Conservation (phyloP, 2,797 vertebrate genomes). For the Hippoglossus hippoglossus region DNA sequence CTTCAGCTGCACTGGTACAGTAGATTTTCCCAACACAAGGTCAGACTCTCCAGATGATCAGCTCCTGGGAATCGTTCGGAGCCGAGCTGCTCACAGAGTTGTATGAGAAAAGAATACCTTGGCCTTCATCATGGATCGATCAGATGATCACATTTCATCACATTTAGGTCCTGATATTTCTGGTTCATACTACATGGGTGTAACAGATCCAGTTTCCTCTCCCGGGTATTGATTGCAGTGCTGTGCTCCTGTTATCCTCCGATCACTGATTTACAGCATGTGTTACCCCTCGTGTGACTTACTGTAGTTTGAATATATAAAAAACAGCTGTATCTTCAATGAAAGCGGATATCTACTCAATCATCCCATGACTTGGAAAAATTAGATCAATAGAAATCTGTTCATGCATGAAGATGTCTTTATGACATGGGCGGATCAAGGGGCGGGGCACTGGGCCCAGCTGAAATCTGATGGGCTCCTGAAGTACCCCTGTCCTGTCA, state of each 20-base stretch:
- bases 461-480: no score
- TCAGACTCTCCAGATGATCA: conserved; percentile 56
- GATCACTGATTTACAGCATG: conserved; percentile 39
- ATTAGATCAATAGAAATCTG: conserved; percentile 49
- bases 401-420: conserved; percentile 42
- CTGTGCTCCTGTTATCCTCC: conserved; percentile 31
- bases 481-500: no score
- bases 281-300: conserved; percentile 9
- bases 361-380: conserved; percentile 51
- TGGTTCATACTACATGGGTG: conserved; percentile 53
- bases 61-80: conserved; percentile 51
- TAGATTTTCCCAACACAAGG: conserved; percentile 65
- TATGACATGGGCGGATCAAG: background rate
- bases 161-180: conserved; percentile 56
- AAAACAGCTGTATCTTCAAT: conserved; percentile 12
- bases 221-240: conserved; percentile 43
- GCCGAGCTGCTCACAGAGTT: conserved; percentile 22
- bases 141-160: conserved; percentile 68
- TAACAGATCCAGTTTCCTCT: conserved; percentile 60
- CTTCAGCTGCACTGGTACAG: conserved; percentile 37
- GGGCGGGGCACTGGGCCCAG: no score
- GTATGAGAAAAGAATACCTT: conserved; percentile 46
- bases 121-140: conserved; percentile 63
- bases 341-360: conserved; percentile 45
- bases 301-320: background rate